A percentile compares a stretch with the other conserved stretches of the same genome.
phyloP scores from a whole-genome alignment of 2,113 vertebrate species.

The Ptyas mucosa region DNA sequence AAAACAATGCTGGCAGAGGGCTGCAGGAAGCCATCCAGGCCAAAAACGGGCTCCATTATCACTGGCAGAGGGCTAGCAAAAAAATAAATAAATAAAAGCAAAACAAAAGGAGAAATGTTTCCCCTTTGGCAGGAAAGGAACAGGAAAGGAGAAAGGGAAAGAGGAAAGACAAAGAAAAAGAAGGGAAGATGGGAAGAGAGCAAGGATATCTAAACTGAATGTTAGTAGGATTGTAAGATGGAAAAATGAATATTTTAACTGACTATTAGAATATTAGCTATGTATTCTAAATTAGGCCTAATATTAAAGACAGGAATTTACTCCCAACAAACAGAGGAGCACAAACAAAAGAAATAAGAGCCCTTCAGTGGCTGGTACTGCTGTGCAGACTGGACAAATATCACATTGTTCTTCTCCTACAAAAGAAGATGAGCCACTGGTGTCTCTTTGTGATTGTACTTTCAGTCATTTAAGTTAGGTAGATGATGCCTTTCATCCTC shows the following conservation, averaged over 20 bases:
- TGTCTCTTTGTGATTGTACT: constrained; percentile 11
- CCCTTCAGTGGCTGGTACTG: constrained; percentile 39
- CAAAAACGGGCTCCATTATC: too few species aligned
- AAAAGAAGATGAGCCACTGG: constrained; percentile 9
- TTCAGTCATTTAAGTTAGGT: background rate
- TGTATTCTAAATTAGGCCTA: background rate
- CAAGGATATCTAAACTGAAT: background rate
- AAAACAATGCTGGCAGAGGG: too few species aligned
- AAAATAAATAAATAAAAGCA: too few species aligned
- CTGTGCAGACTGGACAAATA: constrained; percentile 3
- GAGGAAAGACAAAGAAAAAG: too few species aligned
- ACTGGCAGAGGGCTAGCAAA: too few species aligned
- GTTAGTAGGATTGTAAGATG: background rate
- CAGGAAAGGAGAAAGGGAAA: too few species aligned
- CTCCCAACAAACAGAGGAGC: background rate
- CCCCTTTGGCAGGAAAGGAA: too few species aligned
- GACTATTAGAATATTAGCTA: background rate
- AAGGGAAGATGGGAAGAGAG: too few species aligned
- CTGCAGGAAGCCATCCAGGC: too few species aligned
- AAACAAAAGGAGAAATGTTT: too few species aligned
- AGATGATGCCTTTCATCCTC: background rate
- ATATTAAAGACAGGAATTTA: background rate
- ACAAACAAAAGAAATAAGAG: constrained; percentile 31
- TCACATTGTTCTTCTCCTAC: constrained; percentile 28
- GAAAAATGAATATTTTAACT: background rate